Percentiles rank a stretch among this genome's conserved stretches.
Conservation (phyloP, 1,140 invertebrate genomes). For the Pseudomyrmex concolor region DNA sequence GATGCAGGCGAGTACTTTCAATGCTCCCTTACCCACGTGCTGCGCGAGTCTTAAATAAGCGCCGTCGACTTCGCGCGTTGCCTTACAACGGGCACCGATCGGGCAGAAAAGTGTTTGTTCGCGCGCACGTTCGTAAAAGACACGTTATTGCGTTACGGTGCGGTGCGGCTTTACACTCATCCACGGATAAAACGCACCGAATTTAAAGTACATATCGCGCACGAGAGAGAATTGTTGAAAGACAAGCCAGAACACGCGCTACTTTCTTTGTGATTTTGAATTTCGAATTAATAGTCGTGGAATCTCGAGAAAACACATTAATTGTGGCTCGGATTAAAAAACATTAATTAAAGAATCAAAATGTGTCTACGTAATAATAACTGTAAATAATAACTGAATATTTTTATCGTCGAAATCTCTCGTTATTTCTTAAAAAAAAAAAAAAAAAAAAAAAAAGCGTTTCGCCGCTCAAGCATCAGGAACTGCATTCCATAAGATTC, state of each 20-base stretch:
- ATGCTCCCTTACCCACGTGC: conserved; percentile 52
- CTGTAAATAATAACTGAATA: too few relatives aligned
- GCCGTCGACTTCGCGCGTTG: conserved; percentile 14
- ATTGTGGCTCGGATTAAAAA: too few relatives aligned
- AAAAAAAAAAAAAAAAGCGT: not conserved
- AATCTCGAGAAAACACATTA: too few relatives aligned
- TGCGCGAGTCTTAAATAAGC: conserved; percentile 49
- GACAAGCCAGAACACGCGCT: not conserved
- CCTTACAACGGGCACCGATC: conserved; percentile 10
- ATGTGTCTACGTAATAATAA: too few relatives aligned
- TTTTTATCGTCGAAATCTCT: not conserved
- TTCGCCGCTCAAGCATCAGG: conserved; percentile 5
- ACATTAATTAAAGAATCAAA: too few relatives aligned
- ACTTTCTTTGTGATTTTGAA: too few relatives aligned
- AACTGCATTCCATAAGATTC: conserved; percentile 44
- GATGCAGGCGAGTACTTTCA: conserved; percentile 42
- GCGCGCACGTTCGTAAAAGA: conserved; percentile 26
- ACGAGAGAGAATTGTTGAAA: not conserved
- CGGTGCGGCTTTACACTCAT: conserved; percentile 36
- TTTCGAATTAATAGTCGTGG: too few relatives aligned
- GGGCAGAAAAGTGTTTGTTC: conserved; percentile 19
- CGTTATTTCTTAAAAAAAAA: not conserved
- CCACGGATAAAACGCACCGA: not conserved
- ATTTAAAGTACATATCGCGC: conserved; percentile 16
- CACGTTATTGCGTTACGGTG: conserved; percentile 17